Evolutionary conservation across 1,140 invertebrate species (phyloP).

Genomic region (Drosophila tristis): DNA sequence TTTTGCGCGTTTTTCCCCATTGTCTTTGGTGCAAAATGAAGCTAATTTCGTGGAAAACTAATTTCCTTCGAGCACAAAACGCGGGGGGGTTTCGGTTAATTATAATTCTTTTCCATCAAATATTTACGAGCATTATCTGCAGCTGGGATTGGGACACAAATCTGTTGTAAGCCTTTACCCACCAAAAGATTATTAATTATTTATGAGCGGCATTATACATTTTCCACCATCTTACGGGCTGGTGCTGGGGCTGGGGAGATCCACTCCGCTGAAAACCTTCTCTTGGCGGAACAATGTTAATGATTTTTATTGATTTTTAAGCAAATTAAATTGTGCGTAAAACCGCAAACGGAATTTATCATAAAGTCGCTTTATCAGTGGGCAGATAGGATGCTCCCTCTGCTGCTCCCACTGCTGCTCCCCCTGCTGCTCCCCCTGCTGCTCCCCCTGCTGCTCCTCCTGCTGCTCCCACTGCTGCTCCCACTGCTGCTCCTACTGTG

Average conservation of each 20-base stretch:
- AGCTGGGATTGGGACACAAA: conserved; percentile 1
- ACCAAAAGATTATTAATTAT: conserved; percentile 39
- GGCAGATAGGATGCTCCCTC: neutral
- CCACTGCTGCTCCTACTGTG: neutral
- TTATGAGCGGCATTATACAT: conserved; percentile 34
- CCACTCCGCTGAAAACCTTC: neutral
- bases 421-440: neutral
- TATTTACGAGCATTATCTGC: neutral
- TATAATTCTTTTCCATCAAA: conserved; percentile 12
- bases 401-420: neutral
- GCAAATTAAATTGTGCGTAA: conserved; percentile 81
- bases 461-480: neutral
- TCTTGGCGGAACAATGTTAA: conserved; percentile 38
- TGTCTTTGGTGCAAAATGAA: too few relatives aligned
- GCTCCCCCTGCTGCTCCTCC: neutral
- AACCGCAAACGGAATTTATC: conserved; percentile 76
- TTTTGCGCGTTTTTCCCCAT: neutral
- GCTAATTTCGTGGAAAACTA: neutral
- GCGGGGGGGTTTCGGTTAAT: neutral
- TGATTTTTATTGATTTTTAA: conserved; percentile 81
- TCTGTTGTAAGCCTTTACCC: conserved; percentile 27
- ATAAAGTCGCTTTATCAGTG: conserved; percentile 78
- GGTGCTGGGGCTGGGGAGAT: too few relatives aligned
- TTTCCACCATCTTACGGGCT: neutral
- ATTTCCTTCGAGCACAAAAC: neutral